Conservation (phyloP, 2,797 vertebrate species). For the Rhinophrynus dorsalis region DNA sequence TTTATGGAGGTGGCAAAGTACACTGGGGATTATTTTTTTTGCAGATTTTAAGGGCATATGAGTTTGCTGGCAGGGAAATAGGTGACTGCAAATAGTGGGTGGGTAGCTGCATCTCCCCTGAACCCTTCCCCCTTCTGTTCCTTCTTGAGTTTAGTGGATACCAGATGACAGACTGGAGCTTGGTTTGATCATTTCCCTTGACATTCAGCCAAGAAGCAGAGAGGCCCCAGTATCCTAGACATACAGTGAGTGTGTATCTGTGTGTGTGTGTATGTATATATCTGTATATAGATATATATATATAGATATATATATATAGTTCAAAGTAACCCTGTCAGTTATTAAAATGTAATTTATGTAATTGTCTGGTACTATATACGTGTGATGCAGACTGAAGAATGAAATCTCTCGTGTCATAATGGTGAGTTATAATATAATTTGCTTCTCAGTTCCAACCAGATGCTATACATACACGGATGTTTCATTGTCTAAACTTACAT, state of each 20-base stretch:
- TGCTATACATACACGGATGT: conserved; percentile 16
- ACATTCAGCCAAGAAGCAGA: conserved; percentile 59
- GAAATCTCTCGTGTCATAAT: not conserved
- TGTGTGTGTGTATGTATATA: not conserved
- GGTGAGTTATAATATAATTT: not conserved
- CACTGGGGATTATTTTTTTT: conserved; percentile 50
- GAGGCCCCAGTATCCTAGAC: conserved; percentile 42
- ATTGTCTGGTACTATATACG: not conserved
- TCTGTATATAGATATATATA: conserved; percentile 24
- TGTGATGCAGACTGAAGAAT: not conserved
- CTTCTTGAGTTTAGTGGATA: conserved; percentile 41
- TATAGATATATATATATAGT: conserved; percentile 1
- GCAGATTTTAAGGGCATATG: conserved; percentile 39
- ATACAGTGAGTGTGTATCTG: not conserved
- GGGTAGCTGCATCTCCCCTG: conserved; percentile 17
- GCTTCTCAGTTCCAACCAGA: not conserved
- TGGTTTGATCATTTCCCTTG: conserved; percentile 58
- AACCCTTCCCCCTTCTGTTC: conserved; percentile 42
- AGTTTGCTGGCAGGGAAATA: conserved; percentile 1
- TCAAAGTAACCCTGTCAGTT: not conserved
- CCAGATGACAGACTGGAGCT: conserved; percentile 60
- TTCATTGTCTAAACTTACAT: too few species aligned
- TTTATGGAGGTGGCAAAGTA: conserved; percentile 36
- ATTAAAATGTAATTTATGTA: not conserved
- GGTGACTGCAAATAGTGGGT: conserved; percentile 20